Percentiles rank a stretch among this genome's conserved stretches.
Conservation (phyloP, 2,797 vertebrate species). For the Clarias pachynema region DNA sequence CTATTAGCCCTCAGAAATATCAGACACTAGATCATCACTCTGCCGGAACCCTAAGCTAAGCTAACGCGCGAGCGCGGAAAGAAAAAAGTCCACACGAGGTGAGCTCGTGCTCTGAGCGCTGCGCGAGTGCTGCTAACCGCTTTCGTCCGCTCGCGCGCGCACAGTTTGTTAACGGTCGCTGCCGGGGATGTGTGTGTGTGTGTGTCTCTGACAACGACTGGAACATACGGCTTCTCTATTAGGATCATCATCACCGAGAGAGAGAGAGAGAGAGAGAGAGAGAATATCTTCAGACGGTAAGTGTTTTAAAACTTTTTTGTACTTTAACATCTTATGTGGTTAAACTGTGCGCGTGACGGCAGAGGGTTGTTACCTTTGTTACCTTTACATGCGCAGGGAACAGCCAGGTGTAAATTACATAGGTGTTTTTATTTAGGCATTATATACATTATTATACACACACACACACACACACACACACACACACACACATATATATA, state of each 20-base stretch:
- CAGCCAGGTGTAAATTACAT: background rate
- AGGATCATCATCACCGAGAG: background rate
- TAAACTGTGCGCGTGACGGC: background rate
- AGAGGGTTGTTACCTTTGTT: background rate
- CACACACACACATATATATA: background rate
- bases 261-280: background rate
- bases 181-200: background rate
- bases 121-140: background rate
- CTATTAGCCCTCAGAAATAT: background rate
- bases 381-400: background rate
- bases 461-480: background rate
- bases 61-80: background rate
- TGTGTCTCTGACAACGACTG: background rate
- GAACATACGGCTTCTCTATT: background rate
- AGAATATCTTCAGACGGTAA: slow-evolving; percentile 6
- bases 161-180: background rate
- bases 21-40: background rate
- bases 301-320: slow-evolving; percentile 3
- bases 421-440: background rate
- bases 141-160: slow-evolving; percentile 2
- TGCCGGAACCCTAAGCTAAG: background rate
- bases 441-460: background rate
- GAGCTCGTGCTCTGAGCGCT: slow-evolving; percentile 29
- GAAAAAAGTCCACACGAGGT: slow-evolving; percentile 2
- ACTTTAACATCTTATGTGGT: background rate